phyloP scores from a whole-genome alignment of 2,888 invertebrate genomes.

The Cyaniris semiargus region DNA sequence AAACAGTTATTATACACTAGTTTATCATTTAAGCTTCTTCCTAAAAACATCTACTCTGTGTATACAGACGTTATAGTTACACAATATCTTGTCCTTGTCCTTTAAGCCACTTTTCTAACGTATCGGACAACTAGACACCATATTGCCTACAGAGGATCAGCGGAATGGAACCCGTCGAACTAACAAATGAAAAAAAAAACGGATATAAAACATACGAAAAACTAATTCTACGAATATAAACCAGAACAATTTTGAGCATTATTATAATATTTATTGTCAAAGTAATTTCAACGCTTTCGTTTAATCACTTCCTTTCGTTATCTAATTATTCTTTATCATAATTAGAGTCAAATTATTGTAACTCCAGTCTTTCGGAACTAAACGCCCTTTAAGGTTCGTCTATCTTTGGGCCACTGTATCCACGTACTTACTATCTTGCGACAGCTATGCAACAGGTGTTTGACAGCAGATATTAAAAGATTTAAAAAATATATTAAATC shows the following conservation, averaged over 20 bases:
- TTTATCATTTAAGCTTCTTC: no score
- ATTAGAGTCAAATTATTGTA: neutral
- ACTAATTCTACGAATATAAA: neutral
- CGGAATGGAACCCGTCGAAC: neutral
- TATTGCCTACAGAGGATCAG: no score
- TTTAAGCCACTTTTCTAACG: no score
- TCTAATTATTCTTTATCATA: neutral
- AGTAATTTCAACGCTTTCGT: neutral
- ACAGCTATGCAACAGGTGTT: no score
- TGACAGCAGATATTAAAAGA: no score
- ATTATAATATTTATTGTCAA: neutral
- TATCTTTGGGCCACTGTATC: neutral
- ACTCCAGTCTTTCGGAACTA: neutral
- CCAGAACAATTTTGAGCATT: neutral
- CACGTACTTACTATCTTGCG: neutral
- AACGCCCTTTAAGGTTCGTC: neutral
- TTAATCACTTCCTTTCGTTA: conserved; percentile 9
- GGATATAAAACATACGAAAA: neutral
- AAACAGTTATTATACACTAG: no score
- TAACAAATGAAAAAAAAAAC: neutral
- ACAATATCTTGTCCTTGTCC: no score
- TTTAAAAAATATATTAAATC: no score
- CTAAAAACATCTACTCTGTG: no score
- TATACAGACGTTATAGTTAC: no score
- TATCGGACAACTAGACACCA: no score